phyloP scores from a whole-genome alignment of 2,797 vertebrate genomes.

The Aphelocoma californica region DNA sequence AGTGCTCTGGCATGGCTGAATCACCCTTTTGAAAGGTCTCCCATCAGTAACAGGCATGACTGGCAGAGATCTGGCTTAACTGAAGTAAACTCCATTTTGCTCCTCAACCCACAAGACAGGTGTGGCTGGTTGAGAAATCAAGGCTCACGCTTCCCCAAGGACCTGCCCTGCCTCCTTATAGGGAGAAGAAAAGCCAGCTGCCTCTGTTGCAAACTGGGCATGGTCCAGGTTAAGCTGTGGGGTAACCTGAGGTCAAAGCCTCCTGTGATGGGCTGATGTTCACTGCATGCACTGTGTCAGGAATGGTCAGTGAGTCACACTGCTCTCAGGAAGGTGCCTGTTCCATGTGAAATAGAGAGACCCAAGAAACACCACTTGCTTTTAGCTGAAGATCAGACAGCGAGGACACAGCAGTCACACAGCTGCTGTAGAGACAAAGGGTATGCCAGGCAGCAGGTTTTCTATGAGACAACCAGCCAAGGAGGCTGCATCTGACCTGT shows the following conservation, averaged over 20 bases:
- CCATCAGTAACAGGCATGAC: not conserved
- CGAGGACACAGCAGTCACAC: not conserved
- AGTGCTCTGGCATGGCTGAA: not conserved
- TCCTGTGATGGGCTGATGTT: not conserved
- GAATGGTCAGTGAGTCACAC: not conserved
- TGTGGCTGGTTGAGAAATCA: not conserved
- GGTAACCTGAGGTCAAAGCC: not conserved
- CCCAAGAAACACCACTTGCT: not conserved
- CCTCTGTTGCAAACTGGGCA: not conserved
- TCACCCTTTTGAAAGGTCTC: not conserved
- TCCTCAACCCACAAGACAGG: not conserved
- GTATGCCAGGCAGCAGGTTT: not conserved
- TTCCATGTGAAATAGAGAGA: accelerated
- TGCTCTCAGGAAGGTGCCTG: not conserved
- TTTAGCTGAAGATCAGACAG: not conserved
- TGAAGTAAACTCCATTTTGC: not conserved
- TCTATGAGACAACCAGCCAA: not conserved
- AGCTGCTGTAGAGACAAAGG: not conserved
- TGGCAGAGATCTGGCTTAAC: not conserved
- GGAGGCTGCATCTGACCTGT: not conserved
- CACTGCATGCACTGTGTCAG: not conserved
- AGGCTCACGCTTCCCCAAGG: not conserved
- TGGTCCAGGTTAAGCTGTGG: not conserved
- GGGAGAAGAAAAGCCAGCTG: not conserved
- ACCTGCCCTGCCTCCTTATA: not conserved